phyloP scores from a whole-genome alignment of 2,888 invertebrate genomes.

The Polydrusus cervinus region DNA sequence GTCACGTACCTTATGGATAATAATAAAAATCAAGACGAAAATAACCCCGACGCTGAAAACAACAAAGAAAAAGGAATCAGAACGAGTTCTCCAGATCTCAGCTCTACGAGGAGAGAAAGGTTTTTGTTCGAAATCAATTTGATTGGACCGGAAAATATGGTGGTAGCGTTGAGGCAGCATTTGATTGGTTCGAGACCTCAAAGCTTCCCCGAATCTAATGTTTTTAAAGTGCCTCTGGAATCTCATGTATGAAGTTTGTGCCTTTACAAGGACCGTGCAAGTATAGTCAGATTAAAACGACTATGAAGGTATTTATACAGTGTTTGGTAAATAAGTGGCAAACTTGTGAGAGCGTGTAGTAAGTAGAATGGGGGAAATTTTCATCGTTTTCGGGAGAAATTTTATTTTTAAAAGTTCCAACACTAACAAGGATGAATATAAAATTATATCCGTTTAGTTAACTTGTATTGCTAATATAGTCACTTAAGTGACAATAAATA shows the following conservation, averaged over 20 bases:
- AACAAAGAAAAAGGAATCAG: constrained; percentile 74
- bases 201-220: constrained; percentile 73
- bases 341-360: no score
- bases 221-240: constrained; percentile 75
- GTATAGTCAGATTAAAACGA: constrained; percentile 37
- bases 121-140: constrained; percentile 74
- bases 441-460: no score
- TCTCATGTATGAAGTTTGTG: constrained; percentile 73
- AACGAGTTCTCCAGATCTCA: constrained; percentile 78
- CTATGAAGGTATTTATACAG: constrained; percentile 19
- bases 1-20: constrained; percentile 74
- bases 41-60: constrained; percentile 65
- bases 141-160: constrained; percentile 73
- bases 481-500: no score
- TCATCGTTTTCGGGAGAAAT: no score
- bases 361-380: no score
- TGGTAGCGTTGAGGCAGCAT: constrained; percentile 71
- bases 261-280: constrained; percentile 32
- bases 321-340: no score
- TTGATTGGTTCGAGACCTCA: constrained; percentile 73
- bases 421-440: no score
- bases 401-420: no score
- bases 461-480: no score
- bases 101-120: constrained; percentile 69
- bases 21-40: constrained; percentile 73